Conservation (phyloP, 2,888 invertebrate species). For the Orthosia incerta region DNA sequence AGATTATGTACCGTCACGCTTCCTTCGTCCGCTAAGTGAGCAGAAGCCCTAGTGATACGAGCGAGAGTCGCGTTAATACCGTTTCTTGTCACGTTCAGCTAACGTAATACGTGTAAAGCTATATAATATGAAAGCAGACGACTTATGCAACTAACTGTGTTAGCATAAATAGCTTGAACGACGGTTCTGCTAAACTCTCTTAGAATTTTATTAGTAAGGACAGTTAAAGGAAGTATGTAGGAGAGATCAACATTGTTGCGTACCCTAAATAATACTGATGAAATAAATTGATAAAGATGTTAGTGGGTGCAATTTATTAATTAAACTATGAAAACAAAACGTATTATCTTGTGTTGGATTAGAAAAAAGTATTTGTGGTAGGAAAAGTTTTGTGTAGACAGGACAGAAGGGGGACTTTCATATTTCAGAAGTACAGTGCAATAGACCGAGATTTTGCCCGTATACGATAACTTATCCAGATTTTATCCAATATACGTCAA, state of each 20-base stretch:
- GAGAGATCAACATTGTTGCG: background rate
- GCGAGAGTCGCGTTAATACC: constrained; percentile 36
- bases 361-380: background rate
- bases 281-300: background rate
- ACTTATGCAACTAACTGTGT: constrained; percentile 15
- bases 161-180: constrained; percentile 10
- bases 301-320: background rate
- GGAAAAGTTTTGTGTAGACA: background rate
- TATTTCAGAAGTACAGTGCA: background rate
- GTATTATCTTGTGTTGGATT: too few relatives aligned
- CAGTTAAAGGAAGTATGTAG: background rate
- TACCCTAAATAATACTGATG: background rate
- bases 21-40: constrained; percentile 29
- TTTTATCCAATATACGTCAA: too few relatives aligned
- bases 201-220: too few relatives aligned
- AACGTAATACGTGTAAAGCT: constrained; percentile 36
- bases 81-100: constrained; percentile 50
- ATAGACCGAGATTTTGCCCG: too few relatives aligned
- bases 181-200: constrained; percentile 4
- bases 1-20: constrained; percentile 43
- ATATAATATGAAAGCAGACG: constrained; percentile 17
- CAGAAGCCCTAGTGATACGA: constrained; percentile 45
- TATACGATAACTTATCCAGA: too few relatives aligned
- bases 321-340: too few relatives aligned
- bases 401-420: background rate